Evolutionary conservation across 2,888 invertebrate species (phyloP).

Genomic region (Ormia ochracea): DNA sequence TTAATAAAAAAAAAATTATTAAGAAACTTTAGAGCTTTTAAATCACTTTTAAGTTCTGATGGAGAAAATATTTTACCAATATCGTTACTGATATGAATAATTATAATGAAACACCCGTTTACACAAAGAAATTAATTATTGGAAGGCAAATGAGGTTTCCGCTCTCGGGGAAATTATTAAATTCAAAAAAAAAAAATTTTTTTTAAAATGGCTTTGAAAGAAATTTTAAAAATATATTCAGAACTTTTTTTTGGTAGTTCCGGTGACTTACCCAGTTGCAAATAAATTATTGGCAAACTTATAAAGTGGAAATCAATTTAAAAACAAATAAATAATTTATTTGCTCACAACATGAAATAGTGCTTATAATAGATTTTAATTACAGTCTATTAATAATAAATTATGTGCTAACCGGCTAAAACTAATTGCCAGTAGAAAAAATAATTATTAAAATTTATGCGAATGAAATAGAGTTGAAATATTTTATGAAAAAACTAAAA

Average conservation of each 20-base stretch:
- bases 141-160: no score
- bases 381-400: slow-evolving; percentile 54
- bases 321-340: slow-evolving; percentile 57
- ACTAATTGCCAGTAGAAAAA: slow-evolving; percentile 19
- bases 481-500: neutral
- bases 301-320: slow-evolving; percentile 5
- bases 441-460: neutral
- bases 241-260: neutral
- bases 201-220: no score
- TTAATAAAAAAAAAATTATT: no score
- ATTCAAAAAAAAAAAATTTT: no score
- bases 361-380: slow-evolving; percentile 48
- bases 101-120: no score
- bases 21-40: no score
- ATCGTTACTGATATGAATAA: no score
- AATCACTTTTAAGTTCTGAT: no score
- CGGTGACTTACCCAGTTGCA: neutral
- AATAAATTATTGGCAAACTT: neutral
- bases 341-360: slow-evolving; percentile 45
- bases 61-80: no score
- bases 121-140: no score
- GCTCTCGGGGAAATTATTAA: no score
- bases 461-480: neutral
- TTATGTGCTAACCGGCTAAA: slow-evolving; percentile 4
- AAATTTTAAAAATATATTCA: neutral